Percentiles rank a stretch among this genome's conserved stretches.
phyloP scores from a whole-genome alignment of 2,797 vertebrate species.

The Lutjanus argentimaculatus region DNA sequence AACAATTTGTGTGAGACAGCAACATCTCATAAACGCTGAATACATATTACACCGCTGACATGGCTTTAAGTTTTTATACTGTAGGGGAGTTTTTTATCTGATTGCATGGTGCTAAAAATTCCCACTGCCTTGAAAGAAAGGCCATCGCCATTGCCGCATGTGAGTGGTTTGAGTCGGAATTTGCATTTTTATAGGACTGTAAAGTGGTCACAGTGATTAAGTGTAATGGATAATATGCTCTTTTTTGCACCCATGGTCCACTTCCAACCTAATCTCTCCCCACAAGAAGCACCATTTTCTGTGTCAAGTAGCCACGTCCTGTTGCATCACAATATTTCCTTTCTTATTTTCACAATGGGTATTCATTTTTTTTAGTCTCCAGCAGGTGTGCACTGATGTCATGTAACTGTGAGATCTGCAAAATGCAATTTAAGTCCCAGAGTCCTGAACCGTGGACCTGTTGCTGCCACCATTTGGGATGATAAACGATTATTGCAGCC shows the following conservation, averaged over 20 bases:
- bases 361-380: background rate
- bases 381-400: slow-evolving; percentile 15
- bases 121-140: slow-evolving; percentile 26
- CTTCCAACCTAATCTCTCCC: slow-evolving; percentile 54
- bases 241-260: slow-evolving; percentile 41
- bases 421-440: slow-evolving; percentile 19
- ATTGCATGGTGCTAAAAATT: slow-evolving; percentile 46
- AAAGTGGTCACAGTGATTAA: slow-evolving; percentile 73
- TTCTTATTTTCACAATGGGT: slow-evolving; percentile 11
- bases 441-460: slow-evolving; percentile 39
- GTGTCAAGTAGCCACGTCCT: slow-evolving; percentile 21
- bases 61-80: slow-evolving; percentile 53
- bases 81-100: slow-evolving; percentile 43
- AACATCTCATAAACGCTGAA: slow-evolving; percentile 43
- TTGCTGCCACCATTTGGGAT: slow-evolving; percentile 48
- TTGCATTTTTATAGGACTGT: slow-evolving; percentile 76
- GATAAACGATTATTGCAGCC: slow-evolving; percentile 60
- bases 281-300: slow-evolving; percentile 25
- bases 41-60: slow-evolving; percentile 28
- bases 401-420: slow-evolving; percentile 9
- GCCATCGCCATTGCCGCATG: slow-evolving; percentile 43
- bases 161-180: slow-evolving; percentile 58
- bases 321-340: slow-evolving; percentile 8
- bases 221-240: slow-evolving; percentile 54
- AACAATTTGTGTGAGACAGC: slow-evolving; percentile 40